Evolutionary conservation across 35 echinoderm and acorn worm species (phyloP), one percentile per base, ranked within the genome.

Genomic region (Lytechinus pictus): DNA sequence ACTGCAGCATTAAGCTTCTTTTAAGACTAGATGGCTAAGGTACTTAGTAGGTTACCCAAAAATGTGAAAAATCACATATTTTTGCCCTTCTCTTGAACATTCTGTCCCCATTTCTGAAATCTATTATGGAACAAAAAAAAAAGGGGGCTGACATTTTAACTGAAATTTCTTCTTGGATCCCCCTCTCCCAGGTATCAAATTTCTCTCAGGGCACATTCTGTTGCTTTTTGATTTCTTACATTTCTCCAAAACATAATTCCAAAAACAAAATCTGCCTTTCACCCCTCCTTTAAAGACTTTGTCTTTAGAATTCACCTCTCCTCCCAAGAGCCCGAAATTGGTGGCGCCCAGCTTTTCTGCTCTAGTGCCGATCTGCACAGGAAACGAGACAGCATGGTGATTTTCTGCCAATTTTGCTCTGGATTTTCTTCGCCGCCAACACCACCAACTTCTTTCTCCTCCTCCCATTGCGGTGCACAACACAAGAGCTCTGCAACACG

Each of bases 371-470:
- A 24, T 79, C 66, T 79, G 66, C 66, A 79, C 66, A 79, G 66
- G 12, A 24, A 24, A 79, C 66, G 21, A 16, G 66, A 79, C 66
- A 79, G 66, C 66, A 79, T 19, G 66, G 6, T 27, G 28, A 90
- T 90, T 90, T 90, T 90, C 52, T 21, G 52, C 52, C 33, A 52
- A 90, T 90, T 90, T 90, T 90, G 88, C 88, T 54, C 88, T 54
- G 33, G 29, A 52, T 4, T 90, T 90, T 90, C 52, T 54, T 90
- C 88, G 29, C 44, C 86, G 10, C n/a, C 88, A 52, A 19, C 29
- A 44, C 88, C 88, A 44, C 88, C 28, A 90, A 90, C 28, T 54
- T 90, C 29, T 54, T 90, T 52, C 88, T 44, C 88, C 61, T 72
- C 61, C 66, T 44, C 33, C 66, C 66, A 79, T 5, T n/a, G 66